Evolutionary conservation across 2,797 vertebrate genomes (phyloP).

Genomic region (Catamblyrhynchus diadema): DNA sequence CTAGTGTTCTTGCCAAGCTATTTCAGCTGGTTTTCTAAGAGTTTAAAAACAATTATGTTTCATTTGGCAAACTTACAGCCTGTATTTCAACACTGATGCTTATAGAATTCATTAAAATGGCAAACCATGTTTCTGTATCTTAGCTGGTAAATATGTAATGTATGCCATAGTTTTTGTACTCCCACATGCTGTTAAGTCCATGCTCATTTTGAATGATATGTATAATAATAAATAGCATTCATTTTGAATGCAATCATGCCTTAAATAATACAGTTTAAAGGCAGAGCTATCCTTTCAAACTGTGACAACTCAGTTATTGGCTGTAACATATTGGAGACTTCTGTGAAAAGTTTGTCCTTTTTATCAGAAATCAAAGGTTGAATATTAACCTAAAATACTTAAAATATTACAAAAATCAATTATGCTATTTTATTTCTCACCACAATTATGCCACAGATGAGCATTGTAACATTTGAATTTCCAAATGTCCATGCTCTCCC

Average conservation of each 20-base stretch:
- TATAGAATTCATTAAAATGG: background rate
- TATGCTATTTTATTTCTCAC: background rate
- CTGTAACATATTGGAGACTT: background rate
- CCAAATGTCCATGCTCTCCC: background rate
- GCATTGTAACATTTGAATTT: background rate
- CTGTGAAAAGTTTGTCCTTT: background rate
- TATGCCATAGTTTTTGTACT: background rate
- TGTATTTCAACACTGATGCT: background rate
- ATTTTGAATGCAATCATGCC: background rate
- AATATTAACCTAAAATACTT: background rate
- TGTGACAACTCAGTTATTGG: background rate
- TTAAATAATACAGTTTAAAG: background rate
- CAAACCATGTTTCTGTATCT: background rate
- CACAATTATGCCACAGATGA: background rate
- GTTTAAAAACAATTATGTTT: background rate
- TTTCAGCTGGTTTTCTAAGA: slow-evolving; percentile 14
- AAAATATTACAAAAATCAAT: background rate
- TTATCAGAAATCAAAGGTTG: background rate
- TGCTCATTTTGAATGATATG: background rate
- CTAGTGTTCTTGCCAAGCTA: background rate
- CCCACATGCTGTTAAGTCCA: background rate
- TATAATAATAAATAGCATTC: background rate
- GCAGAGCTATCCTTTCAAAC: background rate
- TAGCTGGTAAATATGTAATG: background rate
- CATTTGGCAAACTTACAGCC: background rate